Base-by-base conservation (phyloP, 2,888 invertebrate genomes). In the Hydraecia micacea region DNA sequence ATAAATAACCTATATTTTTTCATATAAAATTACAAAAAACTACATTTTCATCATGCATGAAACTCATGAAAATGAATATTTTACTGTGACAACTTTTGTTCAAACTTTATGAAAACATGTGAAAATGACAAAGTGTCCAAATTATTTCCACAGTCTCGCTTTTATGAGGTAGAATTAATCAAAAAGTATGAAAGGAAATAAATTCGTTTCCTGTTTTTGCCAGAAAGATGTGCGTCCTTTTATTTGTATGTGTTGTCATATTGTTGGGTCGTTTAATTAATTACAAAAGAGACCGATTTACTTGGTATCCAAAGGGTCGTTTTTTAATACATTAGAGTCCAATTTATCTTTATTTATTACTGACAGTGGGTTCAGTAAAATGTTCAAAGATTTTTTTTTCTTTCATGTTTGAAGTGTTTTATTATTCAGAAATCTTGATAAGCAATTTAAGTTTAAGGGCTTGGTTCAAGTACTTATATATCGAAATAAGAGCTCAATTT, bases 51-150 rank as follows among this genome's bases (percentile, higher is more conserved):
- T 32, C 42, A 67, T 42, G 11, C n/a, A 42, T 58, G 21, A 42
- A 83, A 75, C 28, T 39, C 60, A 65, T 66, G 49, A 79, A 74
- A 69, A 11, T 58, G 0, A 32, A 81, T 60, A 39, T 73, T 49
- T 39, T 49, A 39, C 28, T 18, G 60, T 60, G 67, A 67, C 60
- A 72, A 42, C 58, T 49, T 71, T 68, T 81, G 60, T 73, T 18
- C 21, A 67, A 76, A 72, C n/a, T 63, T 62, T 75, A 49, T 72
- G 63, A 71, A 79, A 84, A 81, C 76, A 65, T 66, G 66, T 75
- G n/a, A 36, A 70, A 66, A 73, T 83, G 75, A 75, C 52, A 71
- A 75, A 79, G 67, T 71, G 67, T 58, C 49, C 21, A 49, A 75
- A 68, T 84, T 80, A 71, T 71, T 80, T 68, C 66, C 42, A 62